phyloP scores from a whole-genome alignment of 2,113 vertebrate species.

The Talpa occidentalis region DNA sequence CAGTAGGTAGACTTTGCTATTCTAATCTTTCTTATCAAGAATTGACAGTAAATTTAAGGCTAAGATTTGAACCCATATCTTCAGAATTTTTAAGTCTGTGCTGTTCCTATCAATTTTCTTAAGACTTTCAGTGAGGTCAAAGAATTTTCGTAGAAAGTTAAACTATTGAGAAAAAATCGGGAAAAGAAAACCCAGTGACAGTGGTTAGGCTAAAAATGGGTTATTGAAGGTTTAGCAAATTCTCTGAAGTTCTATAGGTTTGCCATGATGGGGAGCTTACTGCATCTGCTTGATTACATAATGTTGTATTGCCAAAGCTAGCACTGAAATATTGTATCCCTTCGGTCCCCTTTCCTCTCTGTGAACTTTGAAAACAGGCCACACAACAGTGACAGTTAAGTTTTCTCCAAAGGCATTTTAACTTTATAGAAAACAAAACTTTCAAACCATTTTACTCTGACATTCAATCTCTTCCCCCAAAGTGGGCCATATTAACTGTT shows the following conservation, averaged over 20 bases:
- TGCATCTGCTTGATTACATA: slow-evolving; percentile 59
- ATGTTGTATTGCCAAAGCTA: slow-evolving; percentile 43
- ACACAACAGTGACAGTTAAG: slow-evolving; percentile 8
- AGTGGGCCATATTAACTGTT: neutral
- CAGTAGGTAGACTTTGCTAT: neutral
- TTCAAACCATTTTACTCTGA: slow-evolving; percentile 60
- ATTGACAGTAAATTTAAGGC: neutral
- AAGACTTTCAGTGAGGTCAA: slow-evolving; percentile 13
- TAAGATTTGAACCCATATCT: neutral
- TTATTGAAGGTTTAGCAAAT: slow-evolving; percentile 71
- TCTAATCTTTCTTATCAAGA: neutral
- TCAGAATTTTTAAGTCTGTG: neutral
- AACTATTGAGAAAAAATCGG: neutral
- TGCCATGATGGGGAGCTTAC: slow-evolving; percentile 60
- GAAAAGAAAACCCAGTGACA: slow-evolving; percentile 66
- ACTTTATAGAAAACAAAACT: slow-evolving; percentile 41
- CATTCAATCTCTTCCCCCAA: neutral
- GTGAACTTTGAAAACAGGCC: neutral
- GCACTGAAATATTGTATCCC: neutral
- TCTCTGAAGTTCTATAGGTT: slow-evolving; percentile 65
- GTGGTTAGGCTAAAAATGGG: slow-evolving; percentile 74
- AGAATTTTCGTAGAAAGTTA: slow-evolving; percentile 49
- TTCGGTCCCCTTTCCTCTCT: neutral
- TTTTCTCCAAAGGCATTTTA: slow-evolving; percentile 54
- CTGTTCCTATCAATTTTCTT: neutral